These are phyloP conservation scores for Tinea trinotella DNA, from an alignment of 2,888 invertebrate species.

Conservation along the genomic window DNA sequence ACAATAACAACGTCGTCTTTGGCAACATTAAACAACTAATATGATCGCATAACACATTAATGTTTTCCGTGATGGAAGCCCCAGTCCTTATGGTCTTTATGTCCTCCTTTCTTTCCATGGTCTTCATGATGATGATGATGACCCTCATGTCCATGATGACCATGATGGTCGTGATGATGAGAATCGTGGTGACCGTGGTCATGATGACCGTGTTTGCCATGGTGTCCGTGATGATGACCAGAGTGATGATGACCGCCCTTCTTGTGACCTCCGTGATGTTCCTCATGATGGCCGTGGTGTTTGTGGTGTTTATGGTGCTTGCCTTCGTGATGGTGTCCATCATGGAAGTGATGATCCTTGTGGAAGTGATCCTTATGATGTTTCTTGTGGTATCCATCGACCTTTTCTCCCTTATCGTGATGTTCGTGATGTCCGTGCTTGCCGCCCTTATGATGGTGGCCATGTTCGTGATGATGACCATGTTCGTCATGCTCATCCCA, in stretches of 20 bases:
- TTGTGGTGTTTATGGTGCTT: constrained; percentile 86
- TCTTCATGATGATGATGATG: constrained; percentile 81
- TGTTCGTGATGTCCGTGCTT: constrained; percentile 88
- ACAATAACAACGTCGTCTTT: constrained; percentile 49
- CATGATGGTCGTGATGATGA: constrained; percentile 83
- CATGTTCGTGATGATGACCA: constrained; percentile 82
- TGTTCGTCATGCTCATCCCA: constrained; percentile 83
- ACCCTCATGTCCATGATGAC: constrained; percentile 83
- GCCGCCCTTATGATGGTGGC: constrained; percentile 83
- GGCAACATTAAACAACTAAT: constrained; percentile 40
- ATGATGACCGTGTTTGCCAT: constrained; percentile 84
- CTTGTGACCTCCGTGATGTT: constrained; percentile 83
- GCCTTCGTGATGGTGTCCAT: constrained; percentile 86
- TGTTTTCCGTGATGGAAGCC: constrained; percentile 75
- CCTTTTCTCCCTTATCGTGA: constrained; percentile 87
- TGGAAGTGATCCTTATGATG: constrained; percentile 90
- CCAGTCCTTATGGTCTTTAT: constrained; percentile 81
- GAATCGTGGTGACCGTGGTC: constrained; percentile 87
- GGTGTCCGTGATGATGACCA: constrained; percentile 82
- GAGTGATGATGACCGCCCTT: constrained; percentile 85
- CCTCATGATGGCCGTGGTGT: constrained; percentile 81
- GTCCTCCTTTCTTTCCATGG: constrained; percentile 84
- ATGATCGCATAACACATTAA: constrained; percentile 30
- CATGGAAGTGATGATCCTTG: constrained; percentile 91
- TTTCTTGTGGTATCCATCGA: constrained; percentile 87